A percentile compares a stretch with the other conserved stretches of the same genome.
Evolutionary conservation across 2,113 vertebrate genomes (phyloP).

Genomic region (Heterochromis multidens): DNA sequence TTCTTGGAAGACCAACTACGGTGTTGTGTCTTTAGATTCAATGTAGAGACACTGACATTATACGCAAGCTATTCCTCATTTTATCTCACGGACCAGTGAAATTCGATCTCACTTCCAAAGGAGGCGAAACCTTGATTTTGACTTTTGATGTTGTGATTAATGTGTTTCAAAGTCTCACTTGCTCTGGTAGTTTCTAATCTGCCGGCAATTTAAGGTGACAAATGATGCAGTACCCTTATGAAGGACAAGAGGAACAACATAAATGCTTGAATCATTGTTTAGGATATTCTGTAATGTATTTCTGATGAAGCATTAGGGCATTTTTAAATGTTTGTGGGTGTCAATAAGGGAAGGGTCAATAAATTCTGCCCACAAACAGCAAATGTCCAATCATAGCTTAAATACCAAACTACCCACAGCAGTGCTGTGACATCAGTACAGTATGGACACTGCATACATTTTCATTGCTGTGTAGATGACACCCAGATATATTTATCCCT

Average conservation of each 20-base stretch:
- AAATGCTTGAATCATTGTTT: background rate
- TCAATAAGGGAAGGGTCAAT: background rate
- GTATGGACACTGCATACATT: background rate
- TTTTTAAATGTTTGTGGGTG: background rate
- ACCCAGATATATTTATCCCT: background rate
- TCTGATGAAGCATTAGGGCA: background rate
- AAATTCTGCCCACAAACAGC: background rate
- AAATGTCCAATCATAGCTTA: background rate
- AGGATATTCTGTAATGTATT: background rate
- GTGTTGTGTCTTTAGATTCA: background rate
- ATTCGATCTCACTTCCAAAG: background rate
- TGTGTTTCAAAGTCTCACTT: background rate
- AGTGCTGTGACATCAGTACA: background rate
- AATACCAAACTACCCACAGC: background rate
- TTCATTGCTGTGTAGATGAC: background rate
- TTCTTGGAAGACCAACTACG: background rate
- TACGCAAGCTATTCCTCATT: background rate
- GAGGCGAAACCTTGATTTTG: background rate
- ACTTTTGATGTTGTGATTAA: background rate
- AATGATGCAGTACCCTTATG: background rate
- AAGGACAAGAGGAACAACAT: accelerated
- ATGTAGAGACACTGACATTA: background rate
- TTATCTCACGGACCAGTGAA: background rate
- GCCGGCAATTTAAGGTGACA: background rate
- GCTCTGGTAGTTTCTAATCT: background rate